Conservation (phyloP, 2,113 vertebrate species). For the Oceanodroma tethys region DNA sequence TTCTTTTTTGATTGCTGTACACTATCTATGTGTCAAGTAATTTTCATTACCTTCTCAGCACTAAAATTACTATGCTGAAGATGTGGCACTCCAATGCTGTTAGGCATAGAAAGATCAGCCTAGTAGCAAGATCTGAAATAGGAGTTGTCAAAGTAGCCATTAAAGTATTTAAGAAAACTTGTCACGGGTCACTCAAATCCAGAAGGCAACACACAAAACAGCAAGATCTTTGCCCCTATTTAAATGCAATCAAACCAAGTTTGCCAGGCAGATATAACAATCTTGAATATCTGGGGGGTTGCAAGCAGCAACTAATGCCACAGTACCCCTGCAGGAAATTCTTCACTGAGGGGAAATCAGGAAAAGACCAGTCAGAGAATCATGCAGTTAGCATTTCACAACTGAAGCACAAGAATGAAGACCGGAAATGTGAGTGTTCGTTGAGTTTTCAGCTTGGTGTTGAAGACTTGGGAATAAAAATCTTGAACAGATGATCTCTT, state of each 20-base stretch:
- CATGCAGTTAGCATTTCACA: background rate
- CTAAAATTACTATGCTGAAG: background rate
- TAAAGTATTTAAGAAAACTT: background rate
- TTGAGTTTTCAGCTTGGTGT: background rate
- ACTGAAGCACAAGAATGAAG: background rate
- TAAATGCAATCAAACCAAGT: background rate
- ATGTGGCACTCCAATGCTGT: background rate
- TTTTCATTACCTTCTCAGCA: background rate
- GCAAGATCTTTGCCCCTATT: background rate
- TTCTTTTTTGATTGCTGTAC: background rate
- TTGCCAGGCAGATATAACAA: background rate
- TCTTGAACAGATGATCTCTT: background rate
- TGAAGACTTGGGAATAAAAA: background rate
- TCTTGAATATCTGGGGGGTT: background rate
- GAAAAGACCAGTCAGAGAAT: background rate
- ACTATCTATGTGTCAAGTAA: background rate
- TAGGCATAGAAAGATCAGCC: background rate
- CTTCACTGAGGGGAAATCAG: background rate
- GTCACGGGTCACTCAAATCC: background rate
- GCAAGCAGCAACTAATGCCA: background rate
- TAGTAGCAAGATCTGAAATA: background rate
- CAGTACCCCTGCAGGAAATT: background rate
- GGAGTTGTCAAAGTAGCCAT: background rate
- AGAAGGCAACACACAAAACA: background rate
- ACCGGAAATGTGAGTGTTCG: rapidly evolving